A percentile compares a stretch with the other conserved stretches of the same genome.
Conservation (phyloP, 2,113 vertebrate genomes). For the Propithecus coquereli region DNA sequence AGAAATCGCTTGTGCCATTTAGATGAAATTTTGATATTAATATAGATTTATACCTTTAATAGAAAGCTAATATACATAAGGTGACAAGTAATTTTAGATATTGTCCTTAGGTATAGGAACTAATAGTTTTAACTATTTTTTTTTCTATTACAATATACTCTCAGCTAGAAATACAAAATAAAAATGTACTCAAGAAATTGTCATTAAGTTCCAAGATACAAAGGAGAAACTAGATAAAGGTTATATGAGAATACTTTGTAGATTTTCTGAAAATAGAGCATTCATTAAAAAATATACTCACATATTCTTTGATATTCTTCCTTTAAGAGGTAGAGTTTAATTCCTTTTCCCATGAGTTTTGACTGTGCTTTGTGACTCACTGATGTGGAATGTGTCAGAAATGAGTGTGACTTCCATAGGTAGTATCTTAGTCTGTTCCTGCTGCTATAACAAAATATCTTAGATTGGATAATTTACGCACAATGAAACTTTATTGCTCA, state of each 20-base stretch:
- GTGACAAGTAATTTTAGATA: not conserved
- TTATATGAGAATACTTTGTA: not conserved
- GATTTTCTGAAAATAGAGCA: not conserved
- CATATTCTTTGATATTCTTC: not conserved
- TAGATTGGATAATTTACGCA: not conserved
- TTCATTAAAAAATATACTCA: not conserved
- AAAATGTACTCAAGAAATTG: not conserved
- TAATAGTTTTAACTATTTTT: not conserved
- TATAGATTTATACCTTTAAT: not conserved
- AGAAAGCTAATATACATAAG: not conserved
- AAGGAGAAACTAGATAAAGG: not conserved
- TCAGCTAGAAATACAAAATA: not conserved
- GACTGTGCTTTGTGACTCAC: not conserved
- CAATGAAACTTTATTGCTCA: not conserved
- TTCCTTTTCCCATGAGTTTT: not conserved
- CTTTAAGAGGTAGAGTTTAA: not conserved
- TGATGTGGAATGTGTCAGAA: not conserved
- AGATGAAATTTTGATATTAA: not conserved
- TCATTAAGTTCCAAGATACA: not conserved
- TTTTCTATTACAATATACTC: not conserved
- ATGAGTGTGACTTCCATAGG: not conserved
- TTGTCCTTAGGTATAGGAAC: not conserved
- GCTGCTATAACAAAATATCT: not conserved
- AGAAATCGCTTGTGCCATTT: not conserved
- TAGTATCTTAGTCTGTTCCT: not conserved